phyloP scores from a whole-genome alignment of 1,140 invertebrate genomes.

The Lepidotrigona ventralis region DNA sequence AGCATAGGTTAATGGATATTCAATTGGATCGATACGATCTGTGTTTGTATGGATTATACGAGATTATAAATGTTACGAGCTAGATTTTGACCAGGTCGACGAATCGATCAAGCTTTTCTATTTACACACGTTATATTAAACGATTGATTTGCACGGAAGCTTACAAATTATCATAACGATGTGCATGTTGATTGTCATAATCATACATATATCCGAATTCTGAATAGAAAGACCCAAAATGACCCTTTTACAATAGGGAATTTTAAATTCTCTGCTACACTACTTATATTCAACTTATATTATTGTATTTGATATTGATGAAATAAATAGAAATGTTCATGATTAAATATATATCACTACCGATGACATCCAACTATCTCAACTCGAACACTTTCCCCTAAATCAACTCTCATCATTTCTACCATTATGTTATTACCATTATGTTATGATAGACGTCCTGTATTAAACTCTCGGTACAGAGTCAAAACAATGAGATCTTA shows the following conservation, averaged over 20 bases:
- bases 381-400: background rate
- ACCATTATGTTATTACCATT: background rate
- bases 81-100: background rate
- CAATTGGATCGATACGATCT: constrained; percentile 2
- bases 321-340: too few relatives aligned
- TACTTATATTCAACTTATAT: too few relatives aligned
- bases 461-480: background rate
- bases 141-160: background rate
- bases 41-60: background rate
- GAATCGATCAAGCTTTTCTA: background rate
- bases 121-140: background rate
- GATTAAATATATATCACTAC: too few relatives aligned
- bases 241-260: background rate
- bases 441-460: background rate
- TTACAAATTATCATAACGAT: background rate
- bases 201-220: background rate
- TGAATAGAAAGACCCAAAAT: too few relatives aligned
- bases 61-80: background rate
- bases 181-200: background rate
- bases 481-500: background rate
- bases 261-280: too few relatives aligned
- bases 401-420: background rate
- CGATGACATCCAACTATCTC: too few relatives aligned
- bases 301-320: too few relatives aligned
- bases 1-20: background rate